These are phyloP conservation scores for Neotragus moschatus DNA, from an alignment of 2,113 vertebrate species.

Conservation along the genomic window DNA sequence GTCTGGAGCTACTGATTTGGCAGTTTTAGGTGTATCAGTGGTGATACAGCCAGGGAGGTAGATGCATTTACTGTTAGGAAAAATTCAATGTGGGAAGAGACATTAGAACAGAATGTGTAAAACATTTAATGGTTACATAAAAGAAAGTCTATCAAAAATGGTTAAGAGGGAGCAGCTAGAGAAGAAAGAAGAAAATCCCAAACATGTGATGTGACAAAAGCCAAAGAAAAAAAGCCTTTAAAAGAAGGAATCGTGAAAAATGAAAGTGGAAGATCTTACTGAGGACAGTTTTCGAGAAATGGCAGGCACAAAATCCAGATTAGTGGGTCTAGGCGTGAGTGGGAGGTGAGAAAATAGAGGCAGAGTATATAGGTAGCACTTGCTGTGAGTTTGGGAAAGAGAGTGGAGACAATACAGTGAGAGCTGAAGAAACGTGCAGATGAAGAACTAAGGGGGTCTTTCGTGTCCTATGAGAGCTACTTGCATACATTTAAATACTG, in stretches of 20 bases:
- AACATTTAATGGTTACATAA: neutral
- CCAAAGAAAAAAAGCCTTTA: neutral
- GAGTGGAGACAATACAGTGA: neutral
- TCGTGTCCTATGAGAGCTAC: neutral
- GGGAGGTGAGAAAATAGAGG: neutral
- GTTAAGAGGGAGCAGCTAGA: neutral
- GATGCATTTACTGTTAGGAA: neutral
- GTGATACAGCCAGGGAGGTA: neutral
- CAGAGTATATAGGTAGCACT: neutral
- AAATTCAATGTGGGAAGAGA: neutral
- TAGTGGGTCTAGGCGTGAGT: neutral
- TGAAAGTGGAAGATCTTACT: conserved; percentile 21
- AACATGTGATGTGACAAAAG: neutral
- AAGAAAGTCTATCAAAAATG: neutral
- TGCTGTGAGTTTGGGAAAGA: neutral
- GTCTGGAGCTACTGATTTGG: neutral
- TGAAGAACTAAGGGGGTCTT: neutral
- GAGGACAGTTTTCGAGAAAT: neutral
- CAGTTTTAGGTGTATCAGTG: neutral
- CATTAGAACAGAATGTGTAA: neutral
- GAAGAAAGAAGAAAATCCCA: neutral
- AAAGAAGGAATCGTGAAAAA: conserved; percentile 1
- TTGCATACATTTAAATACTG: neutral
- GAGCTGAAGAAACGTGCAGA: neutral
- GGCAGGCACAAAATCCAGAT: neutral